Evolutionary conservation across 2,888 invertebrate species (phyloP).

Genomic region (Melieria picta): DNA sequence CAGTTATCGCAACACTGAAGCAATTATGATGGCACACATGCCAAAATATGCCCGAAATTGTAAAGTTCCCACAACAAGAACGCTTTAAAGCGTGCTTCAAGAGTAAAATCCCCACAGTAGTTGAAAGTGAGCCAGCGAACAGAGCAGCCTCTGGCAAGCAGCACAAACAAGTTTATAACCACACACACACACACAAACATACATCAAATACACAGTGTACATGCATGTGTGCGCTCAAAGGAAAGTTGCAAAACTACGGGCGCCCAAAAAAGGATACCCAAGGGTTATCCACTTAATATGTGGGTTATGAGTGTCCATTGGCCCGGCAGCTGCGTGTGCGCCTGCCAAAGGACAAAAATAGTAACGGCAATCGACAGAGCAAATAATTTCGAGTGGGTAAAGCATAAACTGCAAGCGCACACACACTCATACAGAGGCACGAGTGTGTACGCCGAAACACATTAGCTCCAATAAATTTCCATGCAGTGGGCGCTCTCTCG

Average conservation of each 20-base stretch:
- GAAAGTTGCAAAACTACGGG: too few relatives aligned
- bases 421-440: not conserved
- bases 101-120: too few relatives aligned
- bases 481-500: too few relatives aligned
- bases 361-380: constrained; percentile 24
- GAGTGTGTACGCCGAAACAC: too few relatives aligned
- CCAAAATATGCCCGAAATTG: too few relatives aligned
- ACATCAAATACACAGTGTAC: not conserved
- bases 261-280: not conserved
- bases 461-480: too few relatives aligned
- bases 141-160: constrained; percentile 1
- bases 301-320: constrained; percentile 26
- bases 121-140: too few relatives aligned
- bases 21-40: too few relatives aligned
- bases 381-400: constrained; percentile 44
- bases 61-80: too few relatives aligned
- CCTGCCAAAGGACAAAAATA: constrained; percentile 53
- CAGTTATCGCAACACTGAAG: too few relatives aligned
- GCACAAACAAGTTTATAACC: not conserved
- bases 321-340: too few relatives aligned
- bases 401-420: constrained; percentile 1
- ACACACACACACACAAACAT: constrained; percentile 1
- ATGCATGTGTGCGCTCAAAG: not conserved
- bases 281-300: constrained; percentile 38
- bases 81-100: too few relatives aligned